Evolutionary conservation across 2,797 vertebrate genomes (phyloP).

Genomic region (Sebastolobus alascanus): DNA sequence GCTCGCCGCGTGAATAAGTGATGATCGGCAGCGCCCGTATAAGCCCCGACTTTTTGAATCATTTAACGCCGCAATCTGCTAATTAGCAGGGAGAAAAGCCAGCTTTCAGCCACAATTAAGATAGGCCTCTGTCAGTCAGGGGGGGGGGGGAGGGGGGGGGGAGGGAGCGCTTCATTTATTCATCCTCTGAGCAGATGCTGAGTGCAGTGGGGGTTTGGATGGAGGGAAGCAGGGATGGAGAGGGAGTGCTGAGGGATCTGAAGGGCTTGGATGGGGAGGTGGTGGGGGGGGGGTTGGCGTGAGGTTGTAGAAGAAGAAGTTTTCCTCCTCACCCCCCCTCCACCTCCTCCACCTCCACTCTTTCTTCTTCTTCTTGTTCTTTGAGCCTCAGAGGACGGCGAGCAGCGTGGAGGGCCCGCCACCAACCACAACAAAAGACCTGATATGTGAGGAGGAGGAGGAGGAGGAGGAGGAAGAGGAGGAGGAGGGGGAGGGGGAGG

Average conservation of each 20-base stretch:
- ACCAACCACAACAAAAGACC: constrained; percentile 62
- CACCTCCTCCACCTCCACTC: constrained; percentile 6
- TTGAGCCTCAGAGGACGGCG: constrained; percentile 51
- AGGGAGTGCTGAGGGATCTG: constrained; percentile 63
- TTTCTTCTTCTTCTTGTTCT: constrained; percentile 38
- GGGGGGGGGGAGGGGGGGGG: constrained; percentile 57
- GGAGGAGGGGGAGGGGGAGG: not conserved
- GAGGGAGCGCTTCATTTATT: constrained; percentile 83
- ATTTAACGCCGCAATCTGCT: constrained; percentile 90
- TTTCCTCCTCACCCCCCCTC: constrained; percentile 20
- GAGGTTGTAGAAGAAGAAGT: constrained; percentile 62
- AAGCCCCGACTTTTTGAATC: constrained; percentile 89
- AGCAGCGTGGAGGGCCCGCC: constrained; percentile 33
- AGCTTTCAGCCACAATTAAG: constrained; percentile 88
- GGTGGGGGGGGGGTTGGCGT: constrained; percentile 36
- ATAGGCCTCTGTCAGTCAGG: constrained; percentile 85
- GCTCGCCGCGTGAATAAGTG: constrained; percentile 86
- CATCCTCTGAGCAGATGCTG: constrained; percentile 85
- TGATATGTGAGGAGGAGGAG: constrained; percentile 22
- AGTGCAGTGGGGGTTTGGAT: constrained; percentile 78
- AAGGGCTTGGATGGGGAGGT: constrained; percentile 39
- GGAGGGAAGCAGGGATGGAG: constrained; percentile 65
- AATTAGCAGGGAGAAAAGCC: constrained; percentile 87
- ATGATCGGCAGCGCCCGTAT: constrained; percentile 84
- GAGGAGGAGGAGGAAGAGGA: not conserved